Evolutionary conservation across 2,888 invertebrate genomes (phyloP).

Genomic region (Lobophora halterata): DNA sequence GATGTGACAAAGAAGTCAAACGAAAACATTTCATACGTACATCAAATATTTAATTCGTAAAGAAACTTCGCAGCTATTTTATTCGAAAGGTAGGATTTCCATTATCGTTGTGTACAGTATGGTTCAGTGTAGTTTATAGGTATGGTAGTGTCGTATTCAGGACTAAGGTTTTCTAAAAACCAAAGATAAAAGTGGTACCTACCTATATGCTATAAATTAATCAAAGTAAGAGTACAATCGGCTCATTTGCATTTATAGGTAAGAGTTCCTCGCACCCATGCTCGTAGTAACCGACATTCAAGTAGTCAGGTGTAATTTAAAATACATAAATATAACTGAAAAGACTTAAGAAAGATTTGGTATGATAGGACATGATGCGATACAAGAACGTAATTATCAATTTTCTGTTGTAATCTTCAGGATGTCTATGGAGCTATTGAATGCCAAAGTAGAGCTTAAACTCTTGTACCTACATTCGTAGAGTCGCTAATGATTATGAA

Average conservation of each 20-base stretch:
- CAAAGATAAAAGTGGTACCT: constrained; percentile 43
- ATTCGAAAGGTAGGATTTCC: constrained; percentile 8
- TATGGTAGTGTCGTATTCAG: constrained; percentile 13
- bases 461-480: too few relatives aligned
- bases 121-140: too few relatives aligned
- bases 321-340: too few relatives aligned
- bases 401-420: too few relatives aligned
- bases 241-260: constrained; percentile 68
- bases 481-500: too few relatives aligned
- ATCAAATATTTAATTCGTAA: constrained; percentile 48
- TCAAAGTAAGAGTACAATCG: constrained; percentile 61
- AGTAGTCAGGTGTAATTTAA: too few relatives aligned
- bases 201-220: constrained; percentile 68
- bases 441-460: too few relatives aligned
- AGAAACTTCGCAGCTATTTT: constrained; percentile 25
- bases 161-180: constrained; percentile 40
- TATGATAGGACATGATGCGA: too few relatives aligned
- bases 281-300: constrained; percentile 52
- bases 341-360: too few relatives aligned
- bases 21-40: constrained; percentile 45
- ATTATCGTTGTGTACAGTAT: too few relatives aligned
- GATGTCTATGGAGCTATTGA: too few relatives aligned
- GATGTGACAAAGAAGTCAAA: constrained; percentile 67
- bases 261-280: constrained; percentile 50
- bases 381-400: too few relatives aligned